phyloP scores from a whole-genome alignment of 2,888 invertebrate genomes.

The Lutraria lutraria region DNA sequence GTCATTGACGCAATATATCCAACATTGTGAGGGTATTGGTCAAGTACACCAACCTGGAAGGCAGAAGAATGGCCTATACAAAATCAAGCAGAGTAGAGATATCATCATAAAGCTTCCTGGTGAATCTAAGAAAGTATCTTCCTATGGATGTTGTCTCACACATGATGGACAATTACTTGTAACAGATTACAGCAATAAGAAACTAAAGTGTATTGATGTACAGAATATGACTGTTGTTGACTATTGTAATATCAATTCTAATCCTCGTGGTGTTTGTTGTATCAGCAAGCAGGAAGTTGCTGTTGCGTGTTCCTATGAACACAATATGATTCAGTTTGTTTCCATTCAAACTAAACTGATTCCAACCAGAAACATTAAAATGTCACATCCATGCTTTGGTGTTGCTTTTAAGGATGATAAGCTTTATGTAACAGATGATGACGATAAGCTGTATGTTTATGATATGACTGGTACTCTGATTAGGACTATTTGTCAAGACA shows the following conservation, averaged over 20 bases:
- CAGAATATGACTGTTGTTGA: not conserved
- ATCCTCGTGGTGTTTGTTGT: slow-evolving; percentile 24
- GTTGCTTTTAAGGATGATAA: slow-evolving; percentile 24
- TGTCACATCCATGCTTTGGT: slow-evolving; percentile 16
- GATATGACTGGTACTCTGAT: slow-evolving; percentile 28
- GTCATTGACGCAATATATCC: not conserved
- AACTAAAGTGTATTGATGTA: slow-evolving; percentile 20
- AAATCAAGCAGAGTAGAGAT: slow-evolving; percentile 8
- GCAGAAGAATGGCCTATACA: not conserved
- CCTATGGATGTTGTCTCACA: slow-evolving; percentile 29
- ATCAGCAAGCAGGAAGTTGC: slow-evolving; percentile 27
- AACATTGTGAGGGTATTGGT: not conserved
- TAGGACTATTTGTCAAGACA: slow-evolving; percentile 11
- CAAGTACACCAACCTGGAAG: not conserved
- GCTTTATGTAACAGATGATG: slow-evolving; percentile 8
- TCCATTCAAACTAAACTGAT: slow-evolving; percentile 9
- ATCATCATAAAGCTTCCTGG: slow-evolving; percentile 4
- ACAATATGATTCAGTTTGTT: slow-evolving; percentile 18
- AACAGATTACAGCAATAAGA: slow-evolving; percentile 5
- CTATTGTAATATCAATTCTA: not conserved
- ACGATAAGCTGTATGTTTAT: slow-evolving; percentile 11
- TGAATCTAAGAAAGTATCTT: not conserved
- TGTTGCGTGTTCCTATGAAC: not conserved
- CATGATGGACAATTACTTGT: slow-evolving; percentile 2
- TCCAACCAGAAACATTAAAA: not conserved